phyloP scores from a whole-genome alignment of 2,888 invertebrate species.

The Ctena decussata region DNA sequence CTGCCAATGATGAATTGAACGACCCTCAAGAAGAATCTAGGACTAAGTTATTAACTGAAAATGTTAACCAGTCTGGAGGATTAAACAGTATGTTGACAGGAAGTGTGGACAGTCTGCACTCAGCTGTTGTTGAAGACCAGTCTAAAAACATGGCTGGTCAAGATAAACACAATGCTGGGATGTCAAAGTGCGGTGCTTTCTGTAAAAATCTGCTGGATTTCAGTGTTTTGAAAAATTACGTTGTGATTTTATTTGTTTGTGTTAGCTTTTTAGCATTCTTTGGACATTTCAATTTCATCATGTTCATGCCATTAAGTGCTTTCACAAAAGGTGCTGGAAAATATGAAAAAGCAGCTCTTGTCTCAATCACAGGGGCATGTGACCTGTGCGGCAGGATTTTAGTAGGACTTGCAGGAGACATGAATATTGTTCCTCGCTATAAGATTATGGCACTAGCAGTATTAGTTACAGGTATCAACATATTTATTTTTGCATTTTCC shows the following conservation, averaged over 20 bases:
- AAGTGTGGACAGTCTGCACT: constrained; percentile 66
- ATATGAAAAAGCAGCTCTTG: constrained; percentile 74
- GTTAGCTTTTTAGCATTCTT: constrained; percentile 77
- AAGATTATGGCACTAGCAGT: constrained; percentile 69
- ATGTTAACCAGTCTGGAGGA: constrained; percentile 60
- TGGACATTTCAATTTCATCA: constrained; percentile 80
- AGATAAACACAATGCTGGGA: constrained; percentile 3
- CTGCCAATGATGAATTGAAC: not conserved
- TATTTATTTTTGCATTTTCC: constrained; percentile 70
- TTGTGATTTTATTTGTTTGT: constrained; percentile 70
- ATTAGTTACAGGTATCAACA: constrained; percentile 69
- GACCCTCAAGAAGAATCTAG: not conserved
- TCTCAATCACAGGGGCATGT: constrained; percentile 78
- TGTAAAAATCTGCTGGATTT: constrained; percentile 71
- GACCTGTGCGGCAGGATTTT: constrained; percentile 76
- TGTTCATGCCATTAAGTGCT: constrained; percentile 76
- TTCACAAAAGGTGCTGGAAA: constrained; percentile 61
- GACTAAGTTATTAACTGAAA: not conserved
- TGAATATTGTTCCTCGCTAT: constrained; percentile 72
- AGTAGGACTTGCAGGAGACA: constrained; percentile 75
- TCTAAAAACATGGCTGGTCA: constrained; percentile 20
- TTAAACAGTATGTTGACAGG: constrained; percentile 66
- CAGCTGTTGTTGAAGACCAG: constrained; percentile 30
- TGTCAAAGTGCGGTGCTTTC: constrained; percentile 29
- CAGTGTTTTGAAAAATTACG: constrained; percentile 70